These are phyloP conservation scores for Hydrochoerus hydrochaeris DNA, from an alignment of 2,113 vertebrate genomes.

Conservation along the genomic window DNA sequence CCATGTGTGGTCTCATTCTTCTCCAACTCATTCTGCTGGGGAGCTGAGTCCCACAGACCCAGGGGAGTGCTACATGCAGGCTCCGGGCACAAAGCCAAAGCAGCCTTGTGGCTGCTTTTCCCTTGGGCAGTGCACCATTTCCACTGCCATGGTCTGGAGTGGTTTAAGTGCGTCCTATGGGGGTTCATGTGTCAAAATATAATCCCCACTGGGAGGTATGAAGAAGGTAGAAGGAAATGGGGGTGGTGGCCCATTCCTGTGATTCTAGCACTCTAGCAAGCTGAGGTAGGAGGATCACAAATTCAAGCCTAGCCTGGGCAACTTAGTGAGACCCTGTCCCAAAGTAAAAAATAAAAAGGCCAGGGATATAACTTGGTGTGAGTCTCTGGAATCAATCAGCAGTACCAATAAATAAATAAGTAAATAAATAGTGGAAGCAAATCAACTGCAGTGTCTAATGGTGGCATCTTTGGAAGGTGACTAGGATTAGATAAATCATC, in stretches of 20 bases:
- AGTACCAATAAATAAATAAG: background rate
- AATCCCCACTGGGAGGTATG: background rate
- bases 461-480: background rate
- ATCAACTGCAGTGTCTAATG: background rate
- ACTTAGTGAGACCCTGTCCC: background rate
- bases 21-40: background rate
- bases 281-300: background rate
- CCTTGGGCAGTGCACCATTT: background rate
- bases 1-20: background rate
- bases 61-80: too few species aligned
- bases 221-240: background rate
- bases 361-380: background rate
- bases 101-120: background rate
- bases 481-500: background rate
- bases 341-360: background rate
- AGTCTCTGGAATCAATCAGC: background rate
- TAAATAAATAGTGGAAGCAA: background rate
- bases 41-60: background rate
- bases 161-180: background rate
- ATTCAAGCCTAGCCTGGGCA: background rate
- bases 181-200: background rate
- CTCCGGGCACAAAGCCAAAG: background rate
- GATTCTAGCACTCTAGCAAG: background rate
- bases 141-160: background rate
- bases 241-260: background rate